Evolutionary conservation across 2,113 vertebrate species (phyloP).

Genomic region (Chloropsis hardwickii): DNA sequence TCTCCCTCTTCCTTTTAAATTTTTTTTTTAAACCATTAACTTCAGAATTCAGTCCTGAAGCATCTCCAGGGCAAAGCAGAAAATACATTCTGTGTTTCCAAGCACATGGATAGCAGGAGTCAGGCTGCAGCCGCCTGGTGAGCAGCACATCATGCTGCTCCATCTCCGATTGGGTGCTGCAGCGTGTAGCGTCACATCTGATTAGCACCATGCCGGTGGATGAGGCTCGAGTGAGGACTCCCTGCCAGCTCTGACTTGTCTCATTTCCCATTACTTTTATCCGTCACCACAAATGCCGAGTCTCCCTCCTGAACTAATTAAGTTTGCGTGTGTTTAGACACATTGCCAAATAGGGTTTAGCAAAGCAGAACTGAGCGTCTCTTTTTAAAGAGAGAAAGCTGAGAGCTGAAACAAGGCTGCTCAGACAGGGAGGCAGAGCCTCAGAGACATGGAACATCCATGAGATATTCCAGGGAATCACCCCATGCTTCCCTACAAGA

Average conservation of each 20-base stretch:
- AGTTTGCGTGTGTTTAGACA: slow-evolving; percentile 82
- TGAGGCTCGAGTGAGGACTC: slow-evolving; percentile 67
- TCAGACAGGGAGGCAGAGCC: not conserved
- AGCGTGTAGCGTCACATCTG: slow-evolving; percentile 61
- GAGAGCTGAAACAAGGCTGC: slow-evolving; percentile 11
- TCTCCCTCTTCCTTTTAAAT: slow-evolving; percentile 8
- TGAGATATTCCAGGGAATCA: not conserved
- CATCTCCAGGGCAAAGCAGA: slow-evolving; percentile 46
- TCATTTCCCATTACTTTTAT: slow-evolving; percentile 79
- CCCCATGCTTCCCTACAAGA: not conserved
- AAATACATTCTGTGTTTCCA: slow-evolving; percentile 7
- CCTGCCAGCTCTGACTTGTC: slow-evolving; percentile 76
- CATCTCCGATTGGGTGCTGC: not conserved
- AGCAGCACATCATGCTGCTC: slow-evolving; percentile 13
- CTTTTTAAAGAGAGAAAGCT: slow-evolving; percentile 69
- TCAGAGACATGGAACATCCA: not conserved
- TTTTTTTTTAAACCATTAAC: slow-evolving; percentile 53
- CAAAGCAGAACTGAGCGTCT: slow-evolving; percentile 82
- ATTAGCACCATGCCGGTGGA: slow-evolving; percentile 67
- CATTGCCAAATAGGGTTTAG: slow-evolving; percentile 83
- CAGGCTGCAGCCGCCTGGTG: not conserved
- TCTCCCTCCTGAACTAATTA: slow-evolving; percentile 79
- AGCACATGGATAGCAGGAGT: not conserved
- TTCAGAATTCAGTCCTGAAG: slow-evolving; percentile 40
- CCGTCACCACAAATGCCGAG: slow-evolving; percentile 73